Evolutionary conservation across 2,113 vertebrate genomes (phyloP).

Genomic region (Mustela lutreola): DNA sequence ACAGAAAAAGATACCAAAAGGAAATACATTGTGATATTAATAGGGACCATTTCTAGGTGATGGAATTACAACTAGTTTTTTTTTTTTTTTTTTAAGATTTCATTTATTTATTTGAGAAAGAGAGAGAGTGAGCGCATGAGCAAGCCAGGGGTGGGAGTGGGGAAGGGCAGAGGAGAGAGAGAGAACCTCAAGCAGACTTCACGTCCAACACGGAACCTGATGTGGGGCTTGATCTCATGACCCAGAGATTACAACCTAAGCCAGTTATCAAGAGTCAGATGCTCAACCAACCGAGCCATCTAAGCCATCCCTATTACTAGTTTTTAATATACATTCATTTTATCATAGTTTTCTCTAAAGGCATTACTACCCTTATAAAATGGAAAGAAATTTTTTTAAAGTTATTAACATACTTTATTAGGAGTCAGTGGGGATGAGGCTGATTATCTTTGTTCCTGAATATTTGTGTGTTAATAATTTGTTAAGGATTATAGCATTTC

Average conservation of each 20-base stretch:
- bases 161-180: background rate
- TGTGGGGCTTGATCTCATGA: background rate
- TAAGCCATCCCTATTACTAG: background rate
- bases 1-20: background rate
- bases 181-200: background rate
- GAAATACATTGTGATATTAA: background rate
- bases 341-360: conserved; percentile 16
- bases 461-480: conserved; percentile 6
- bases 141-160: background rate
- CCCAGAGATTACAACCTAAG: background rate
- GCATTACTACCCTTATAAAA: background rate
- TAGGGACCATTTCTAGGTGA: conserved; percentile 26
- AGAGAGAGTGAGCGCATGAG: background rate
- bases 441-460: background rate
- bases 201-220: background rate
- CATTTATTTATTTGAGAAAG: background rate
- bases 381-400: background rate
- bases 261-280: background rate
- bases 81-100: background rate
- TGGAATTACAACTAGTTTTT: background rate
- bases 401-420: conserved; percentile 27
- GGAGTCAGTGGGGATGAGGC: background rate
- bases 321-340: background rate
- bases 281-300: background rate
- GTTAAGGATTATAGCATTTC: conserved; percentile 5